Percentiles rank a stretch among this genome's conserved stretches.
These are phyloP conservation scores for Thereuonema tuberculata DNA, from an alignment of 1,140 invertebrate species.

Conservation along the genomic window DNA sequence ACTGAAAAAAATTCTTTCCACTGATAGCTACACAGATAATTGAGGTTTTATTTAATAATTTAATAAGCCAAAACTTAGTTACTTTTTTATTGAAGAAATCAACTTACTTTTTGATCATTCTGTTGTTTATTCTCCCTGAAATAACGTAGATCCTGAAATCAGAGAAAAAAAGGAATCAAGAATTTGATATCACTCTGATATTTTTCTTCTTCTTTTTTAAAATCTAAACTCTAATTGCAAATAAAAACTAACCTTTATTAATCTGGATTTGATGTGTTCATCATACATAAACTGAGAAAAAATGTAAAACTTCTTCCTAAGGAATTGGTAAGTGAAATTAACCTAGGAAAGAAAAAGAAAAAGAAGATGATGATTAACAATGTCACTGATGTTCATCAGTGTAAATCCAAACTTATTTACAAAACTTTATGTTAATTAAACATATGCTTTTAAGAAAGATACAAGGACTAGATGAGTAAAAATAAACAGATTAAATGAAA, in stretches of 20 bases:
- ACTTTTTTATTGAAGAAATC: too few species aligned
- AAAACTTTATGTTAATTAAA: too few species aligned
- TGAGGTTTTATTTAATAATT: too few species aligned
- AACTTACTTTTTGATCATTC: conserved; percentile 33
- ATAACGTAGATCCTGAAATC: conserved; percentile 53
- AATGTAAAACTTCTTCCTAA: conserved; percentile 81
- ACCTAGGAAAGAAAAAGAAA: conserved; percentile 47
- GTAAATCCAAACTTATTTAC: background rate
- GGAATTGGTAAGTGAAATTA: conserved; percentile 93
- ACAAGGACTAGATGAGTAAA: too few species aligned
- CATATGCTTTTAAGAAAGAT: too few species aligned
- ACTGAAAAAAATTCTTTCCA: too few species aligned
- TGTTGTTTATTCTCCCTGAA: conserved; percentile 44
- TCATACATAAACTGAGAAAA: conserved; percentile 98
- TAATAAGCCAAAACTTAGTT: too few species aligned
- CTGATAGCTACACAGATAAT: too few species aligned
- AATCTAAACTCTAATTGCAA: background rate
- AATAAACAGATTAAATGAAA: too few species aligned
- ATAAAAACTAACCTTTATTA: conserved; percentile 48
- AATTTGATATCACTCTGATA: background rate
- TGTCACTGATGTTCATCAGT: background rate
- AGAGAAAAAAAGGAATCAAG: conserved; percentile 5
- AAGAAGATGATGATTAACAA: conserved; percentile 10
- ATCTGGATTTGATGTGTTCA: conserved; percentile 91
- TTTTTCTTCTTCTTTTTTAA: background rate